Evolutionary conservation across 2,888 invertebrate species (phyloP).

Genomic region (Coenonympha arcania): DNA sequence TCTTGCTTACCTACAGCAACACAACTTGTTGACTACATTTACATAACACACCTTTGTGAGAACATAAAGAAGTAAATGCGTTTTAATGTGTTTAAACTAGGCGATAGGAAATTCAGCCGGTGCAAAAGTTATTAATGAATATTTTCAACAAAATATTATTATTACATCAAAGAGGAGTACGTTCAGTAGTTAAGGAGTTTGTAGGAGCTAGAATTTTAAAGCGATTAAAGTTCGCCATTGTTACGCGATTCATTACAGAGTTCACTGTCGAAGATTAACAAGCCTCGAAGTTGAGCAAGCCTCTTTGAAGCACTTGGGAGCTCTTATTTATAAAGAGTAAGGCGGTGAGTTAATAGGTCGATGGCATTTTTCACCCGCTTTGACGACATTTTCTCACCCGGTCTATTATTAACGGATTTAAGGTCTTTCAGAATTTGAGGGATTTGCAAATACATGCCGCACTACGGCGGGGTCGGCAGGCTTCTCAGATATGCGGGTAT

Average conservation of each 20-base stretch:
- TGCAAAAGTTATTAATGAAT: no score
- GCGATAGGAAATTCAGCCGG: no score
- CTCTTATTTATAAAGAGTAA: neutral
- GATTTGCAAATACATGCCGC: no score
- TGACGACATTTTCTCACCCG: neutral
- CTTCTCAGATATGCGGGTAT: no score
- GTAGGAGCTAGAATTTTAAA: constrained; percentile 3
- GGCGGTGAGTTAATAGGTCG: neutral
- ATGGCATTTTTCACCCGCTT: neutral
- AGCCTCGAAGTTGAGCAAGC: constrained; percentile 1
- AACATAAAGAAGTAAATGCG: no score
- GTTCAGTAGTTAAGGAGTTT: neutral
- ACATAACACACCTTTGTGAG: no score
- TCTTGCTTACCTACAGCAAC: no score
- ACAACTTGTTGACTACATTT: neutral
- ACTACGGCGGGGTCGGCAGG: no score
- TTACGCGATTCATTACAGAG: constrained; percentile 7
- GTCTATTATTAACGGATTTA: no score
- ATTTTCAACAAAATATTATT: neutral
- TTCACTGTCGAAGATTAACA: constrained; percentile 13
- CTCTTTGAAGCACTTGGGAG: neutral
- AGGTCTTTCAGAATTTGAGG: no score
- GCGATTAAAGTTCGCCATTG: constrained; percentile 11
- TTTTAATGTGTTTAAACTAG: no score
- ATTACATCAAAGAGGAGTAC: neutral